Evolutionary conservation across 35 echinoderm and acorn worm species (phyloP), one percentile per base, ranked within the genome.

Genomic region (Lytechinus variegatus): DNA sequence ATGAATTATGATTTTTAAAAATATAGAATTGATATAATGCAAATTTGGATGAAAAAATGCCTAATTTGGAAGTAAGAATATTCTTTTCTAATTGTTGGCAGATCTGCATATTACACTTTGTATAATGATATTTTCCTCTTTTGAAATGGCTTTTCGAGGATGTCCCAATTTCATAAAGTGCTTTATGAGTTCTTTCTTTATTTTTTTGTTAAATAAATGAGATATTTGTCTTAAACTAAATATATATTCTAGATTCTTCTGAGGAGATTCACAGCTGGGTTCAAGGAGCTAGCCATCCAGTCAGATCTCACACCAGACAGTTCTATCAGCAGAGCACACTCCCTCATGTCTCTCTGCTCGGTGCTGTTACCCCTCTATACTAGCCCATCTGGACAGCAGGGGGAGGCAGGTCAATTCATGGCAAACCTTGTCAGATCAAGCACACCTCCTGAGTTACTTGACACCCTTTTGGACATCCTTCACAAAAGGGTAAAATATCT

Each of bases 381-480:
- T 12, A 95, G 96, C 60, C 44, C 95, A 9, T 54, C 55, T 28
- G 7, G 53, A 88, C 14, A 55, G 51, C 66, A 52, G 93, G 44
- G 87, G 87, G 93, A 96, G 93, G 94, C 33, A 52, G 93, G 53
- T 61, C 16, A 92, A 14, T 27, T 94, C 86, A 21, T 96, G 94
- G 96, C 96, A 87, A 87, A 91, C 54, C 94, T 58, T 10, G 86
- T 79, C 52, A 95, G 96, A 51, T 9, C 27, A 51, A 44, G 86
- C 55, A 96, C 96, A 56, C 86, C 92, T 27, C 27, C 53, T n/a
- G 96, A 96, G 28, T 56, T 96, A 14, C 61, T 96, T 28, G 86
- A 96, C 56, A 9, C n/a, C n/a, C 86, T 96, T 10, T 58, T 96
- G 27, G 94, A 96, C 52, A 60, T 95, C n/a, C 53, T 91, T 5